Evolutionary conservation across 2,113 vertebrate species (phyloP).

Genomic region (Varanus salvator): DNA sequence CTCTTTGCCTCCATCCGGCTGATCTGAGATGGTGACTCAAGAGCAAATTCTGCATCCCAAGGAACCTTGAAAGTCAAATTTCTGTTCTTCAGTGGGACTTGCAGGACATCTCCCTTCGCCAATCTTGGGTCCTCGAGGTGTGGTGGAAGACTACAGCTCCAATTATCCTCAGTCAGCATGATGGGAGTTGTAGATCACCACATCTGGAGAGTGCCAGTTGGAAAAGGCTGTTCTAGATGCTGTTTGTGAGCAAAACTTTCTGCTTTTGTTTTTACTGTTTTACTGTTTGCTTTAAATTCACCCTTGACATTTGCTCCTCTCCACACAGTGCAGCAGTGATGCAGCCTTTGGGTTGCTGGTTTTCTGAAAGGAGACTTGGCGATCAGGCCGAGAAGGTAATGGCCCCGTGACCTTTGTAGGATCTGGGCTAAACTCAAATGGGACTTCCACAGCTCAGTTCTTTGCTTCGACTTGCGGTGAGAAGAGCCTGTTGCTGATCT

Average conservation of each 20-base stretch:
- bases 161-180: too few species aligned
- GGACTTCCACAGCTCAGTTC: neutral
- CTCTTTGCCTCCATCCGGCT: neutral
- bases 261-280: neutral
- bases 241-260: neutral
- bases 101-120: too few species aligned
- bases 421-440: neutral
- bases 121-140: too few species aligned
- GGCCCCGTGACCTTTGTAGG: neutral
- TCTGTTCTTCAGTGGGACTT: neutral
- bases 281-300: neutral
- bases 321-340: neutral
- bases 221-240: too few species aligned
- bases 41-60: too few species aligned
- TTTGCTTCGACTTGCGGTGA: too few species aligned
- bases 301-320: neutral
- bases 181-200: too few species aligned
- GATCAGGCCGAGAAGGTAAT: neutral
- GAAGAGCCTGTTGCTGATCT: neutral
- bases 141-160: too few species aligned
- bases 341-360: neutral
- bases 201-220: too few species aligned
- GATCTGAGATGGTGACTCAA: neutral
- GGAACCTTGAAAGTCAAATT: neutral
- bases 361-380: neutral